phyloP scores from a whole-genome alignment of 2,888 invertebrate species.

The Standfussiana lucernea region DNA sequence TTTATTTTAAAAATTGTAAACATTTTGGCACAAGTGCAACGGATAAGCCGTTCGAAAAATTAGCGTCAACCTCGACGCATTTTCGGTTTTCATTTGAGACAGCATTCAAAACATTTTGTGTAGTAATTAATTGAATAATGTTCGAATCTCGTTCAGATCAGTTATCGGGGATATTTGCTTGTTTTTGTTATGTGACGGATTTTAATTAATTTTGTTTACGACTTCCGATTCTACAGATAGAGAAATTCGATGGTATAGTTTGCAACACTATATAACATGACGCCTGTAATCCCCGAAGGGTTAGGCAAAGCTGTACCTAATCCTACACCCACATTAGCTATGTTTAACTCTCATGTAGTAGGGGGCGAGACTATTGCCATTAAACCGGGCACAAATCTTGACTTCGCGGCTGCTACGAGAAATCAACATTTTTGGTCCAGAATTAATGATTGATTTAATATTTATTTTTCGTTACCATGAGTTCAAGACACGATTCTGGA shows the following conservation, averaged over 20 bases:
- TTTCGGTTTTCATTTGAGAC: slow-evolving; percentile 40
- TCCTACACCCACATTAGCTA: too few relatives aligned
- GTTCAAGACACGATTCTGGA: background rate
- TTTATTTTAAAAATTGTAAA: slow-evolving; percentile 70
- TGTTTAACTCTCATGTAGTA: too few relatives aligned
- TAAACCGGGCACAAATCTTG: too few relatives aligned
- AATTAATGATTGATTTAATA: too few relatives aligned
- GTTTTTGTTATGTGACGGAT: slow-evolving; percentile 5
- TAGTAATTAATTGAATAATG: slow-evolving; percentile 49
- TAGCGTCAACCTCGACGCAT: slow-evolving; percentile 47
- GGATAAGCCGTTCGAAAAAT: slow-evolving; percentile 57
- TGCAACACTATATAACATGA: too few relatives aligned
- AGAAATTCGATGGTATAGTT: background rate
- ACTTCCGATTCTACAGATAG: background rate
- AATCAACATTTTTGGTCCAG: too few relatives aligned
- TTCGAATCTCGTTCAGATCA: slow-evolving; percentile 22
- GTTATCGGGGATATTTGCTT: slow-evolving; percentile 8
- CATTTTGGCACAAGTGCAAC: slow-evolving; percentile 69
- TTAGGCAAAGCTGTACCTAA: too few relatives aligned
- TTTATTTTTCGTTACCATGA: background rate
- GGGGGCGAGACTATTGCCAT: too few relatives aligned
- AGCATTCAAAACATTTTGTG: slow-evolving; percentile 50
- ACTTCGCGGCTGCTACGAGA: too few relatives aligned
- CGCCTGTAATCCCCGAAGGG: too few relatives aligned
- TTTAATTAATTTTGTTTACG: slow-evolving; percentile 19